A percentile compares a stretch with the other conserved stretches of the same genome.
These are phyloP conservation scores for human DNA, from an alignment of 2,113 vertebrate species.

Conservation along the genomic window DNA sequence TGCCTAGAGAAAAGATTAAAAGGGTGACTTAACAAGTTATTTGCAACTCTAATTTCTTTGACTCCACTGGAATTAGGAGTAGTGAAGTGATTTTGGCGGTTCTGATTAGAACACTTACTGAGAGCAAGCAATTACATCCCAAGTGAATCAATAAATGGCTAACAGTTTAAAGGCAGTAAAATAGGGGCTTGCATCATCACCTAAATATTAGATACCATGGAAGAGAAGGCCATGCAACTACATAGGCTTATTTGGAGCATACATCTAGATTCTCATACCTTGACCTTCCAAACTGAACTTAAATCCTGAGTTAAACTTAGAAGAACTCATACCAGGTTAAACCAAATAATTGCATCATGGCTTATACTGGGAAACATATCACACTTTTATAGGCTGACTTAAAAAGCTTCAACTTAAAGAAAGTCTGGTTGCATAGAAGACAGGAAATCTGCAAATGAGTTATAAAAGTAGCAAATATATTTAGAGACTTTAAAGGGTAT, in stretches of 20 bases:
- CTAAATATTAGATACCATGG: neutral
- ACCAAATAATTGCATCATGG: neutral
- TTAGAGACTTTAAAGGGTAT: neutral
- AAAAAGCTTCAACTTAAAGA: neutral
- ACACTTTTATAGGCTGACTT: neutral
- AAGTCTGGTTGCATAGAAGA: neutral
- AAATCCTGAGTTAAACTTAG: neutral
- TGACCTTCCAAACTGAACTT: neutral
- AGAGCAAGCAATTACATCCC: constrained; percentile 27
- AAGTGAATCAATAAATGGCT: constrained; percentile 53
- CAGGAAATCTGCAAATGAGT: neutral
- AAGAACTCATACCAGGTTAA: neutral
- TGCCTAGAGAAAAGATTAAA: constrained; percentile 49
- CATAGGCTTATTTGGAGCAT: neutral
- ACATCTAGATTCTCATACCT: neutral
- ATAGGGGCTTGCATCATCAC: neutral
- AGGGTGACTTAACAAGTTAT: constrained; percentile 30
- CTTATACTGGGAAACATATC: neutral
- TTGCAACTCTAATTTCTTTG: constrained; percentile 61
- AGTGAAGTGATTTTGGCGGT: neutral
- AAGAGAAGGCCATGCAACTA: neutral
- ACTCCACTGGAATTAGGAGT: constrained; percentile 16
- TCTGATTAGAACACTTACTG: constrained; percentile 54
- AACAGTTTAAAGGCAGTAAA: constrained; percentile 34
- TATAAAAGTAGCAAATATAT: neutral